A percentile compares a stretch with the other conserved stretches of the same genome.
These are phyloP conservation scores for Melanostoma mellinum DNA, from an alignment of 2,888 invertebrate genomes.

Conservation along the genomic window DNA sequence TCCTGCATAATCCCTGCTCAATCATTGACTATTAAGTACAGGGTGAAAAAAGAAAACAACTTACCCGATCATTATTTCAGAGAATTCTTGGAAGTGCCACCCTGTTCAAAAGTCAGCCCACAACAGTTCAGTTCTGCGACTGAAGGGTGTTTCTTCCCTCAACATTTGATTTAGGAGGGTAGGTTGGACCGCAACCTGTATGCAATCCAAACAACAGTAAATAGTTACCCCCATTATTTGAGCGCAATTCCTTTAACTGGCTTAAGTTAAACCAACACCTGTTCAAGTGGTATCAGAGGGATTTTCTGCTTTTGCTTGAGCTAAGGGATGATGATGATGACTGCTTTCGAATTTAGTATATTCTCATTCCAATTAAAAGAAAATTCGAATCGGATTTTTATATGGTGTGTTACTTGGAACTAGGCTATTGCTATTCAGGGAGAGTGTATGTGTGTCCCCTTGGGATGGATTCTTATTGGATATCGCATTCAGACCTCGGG, in stretches of 20 bases:
- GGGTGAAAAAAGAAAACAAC: constrained; percentile 15
- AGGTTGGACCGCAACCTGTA: constrained; percentile 71
- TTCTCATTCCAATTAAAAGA: constrained; percentile 70
- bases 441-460: constrained; percentile 30
- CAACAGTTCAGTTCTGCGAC: background rate
- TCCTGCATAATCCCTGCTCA: constrained; percentile 66
- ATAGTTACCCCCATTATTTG: constrained; percentile 61
- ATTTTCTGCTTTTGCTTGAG: constrained; percentile 60
- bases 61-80: background rate
- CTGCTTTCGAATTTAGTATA: constrained; percentile 43
- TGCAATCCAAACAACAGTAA: constrained; percentile 61
- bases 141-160: constrained; percentile 23
- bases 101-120: constrained; percentile 46
- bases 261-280: constrained; percentile 76
- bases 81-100: background rate
- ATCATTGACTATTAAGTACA: constrained; percentile 70
- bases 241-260: constrained; percentile 71
- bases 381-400: constrained; percentile 80
- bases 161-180: constrained; percentile 52
- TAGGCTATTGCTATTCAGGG: background rate
- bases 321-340: constrained; percentile 57
- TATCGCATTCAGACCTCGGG: constrained; percentile 67
- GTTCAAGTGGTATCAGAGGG: constrained; percentile 76
- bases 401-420: background rate
- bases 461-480: constrained; percentile 68